phyloP scores from a whole-genome alignment of 2,797 vertebrate genomes.

The Typhlichthys eigenmanni region DNA sequence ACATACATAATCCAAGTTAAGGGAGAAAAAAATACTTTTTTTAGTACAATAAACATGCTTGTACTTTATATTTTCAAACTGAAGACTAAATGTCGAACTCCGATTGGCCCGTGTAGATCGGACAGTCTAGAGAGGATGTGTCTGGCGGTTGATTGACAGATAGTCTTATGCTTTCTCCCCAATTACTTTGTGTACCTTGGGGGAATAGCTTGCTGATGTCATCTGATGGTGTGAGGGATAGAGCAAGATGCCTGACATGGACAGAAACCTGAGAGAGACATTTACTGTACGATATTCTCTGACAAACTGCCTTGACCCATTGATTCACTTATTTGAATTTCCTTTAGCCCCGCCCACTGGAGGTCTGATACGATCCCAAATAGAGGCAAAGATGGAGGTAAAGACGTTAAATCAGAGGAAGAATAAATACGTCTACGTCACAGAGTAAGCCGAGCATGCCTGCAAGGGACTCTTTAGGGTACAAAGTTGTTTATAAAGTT shows the following conservation, averaged over 20 bases:
- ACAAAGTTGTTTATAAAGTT: conserved; percentile 22
- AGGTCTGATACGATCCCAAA: conserved; percentile 50
- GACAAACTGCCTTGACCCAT: conserved; percentile 43
- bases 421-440: conserved; percentile 44
- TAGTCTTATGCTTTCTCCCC: background rate
- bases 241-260: conserved; percentile 25
- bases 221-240: background rate
- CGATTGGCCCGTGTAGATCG: too few species aligned
- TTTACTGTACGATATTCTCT: conserved; percentile 50
- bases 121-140: background rate
- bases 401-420: conserved; percentile 30
- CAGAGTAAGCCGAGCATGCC: conserved; percentile 28
- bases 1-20: too few species aligned
- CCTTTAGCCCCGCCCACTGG: conserved; percentile 46
- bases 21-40: too few species aligned
- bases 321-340: conserved; percentile 53
- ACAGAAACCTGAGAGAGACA: conserved; percentile 61
- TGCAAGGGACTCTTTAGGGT: conserved; percentile 12
- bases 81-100: too few species aligned
- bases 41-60: too few species aligned
- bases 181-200: background rate
- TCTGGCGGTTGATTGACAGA: background rate
- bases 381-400: conserved; percentile 25
- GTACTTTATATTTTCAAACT: too few species aligned
- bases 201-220: background rate